These are phyloP conservation scores for Oophaga sylvatica DNA, from an alignment of 2,797 vertebrate species.

Conservation along the genomic window DNA sequence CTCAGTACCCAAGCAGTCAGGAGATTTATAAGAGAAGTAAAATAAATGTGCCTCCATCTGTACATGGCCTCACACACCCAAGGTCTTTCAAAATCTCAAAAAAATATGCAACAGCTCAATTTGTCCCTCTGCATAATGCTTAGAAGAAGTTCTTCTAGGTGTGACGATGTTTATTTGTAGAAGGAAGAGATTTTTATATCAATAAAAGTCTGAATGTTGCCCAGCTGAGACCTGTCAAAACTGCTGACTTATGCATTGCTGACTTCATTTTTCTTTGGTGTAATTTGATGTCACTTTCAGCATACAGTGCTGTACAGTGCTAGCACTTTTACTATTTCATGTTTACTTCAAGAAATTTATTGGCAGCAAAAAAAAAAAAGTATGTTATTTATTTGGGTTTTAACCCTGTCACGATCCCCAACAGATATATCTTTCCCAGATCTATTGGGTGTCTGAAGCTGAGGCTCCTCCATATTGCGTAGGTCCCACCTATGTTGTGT, in stretches of 20 bases:
- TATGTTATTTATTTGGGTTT: background rate
- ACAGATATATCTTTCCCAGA: background rate
- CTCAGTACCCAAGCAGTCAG: background rate
- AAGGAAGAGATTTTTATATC: slow-evolving; percentile 36
- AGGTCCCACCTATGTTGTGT: too few relatives aligned
- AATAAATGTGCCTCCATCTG: slow-evolving; percentile 23
- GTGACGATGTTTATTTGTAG: slow-evolving; percentile 47
- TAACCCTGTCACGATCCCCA: background rate
- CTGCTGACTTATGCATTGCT: slow-evolving; percentile 23
- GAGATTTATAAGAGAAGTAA: slow-evolving; percentile 1
- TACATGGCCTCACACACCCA: background rate
- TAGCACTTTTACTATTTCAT: background rate
- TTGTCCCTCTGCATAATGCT: slow-evolving; percentile 38
- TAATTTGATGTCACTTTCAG: slow-evolving; percentile 30
- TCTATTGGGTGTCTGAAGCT: too few relatives aligned
- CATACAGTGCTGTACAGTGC: background rate
- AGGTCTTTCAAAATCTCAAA: slow-evolving; percentile 10
- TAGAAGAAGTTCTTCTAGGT: slow-evolving; percentile 44
- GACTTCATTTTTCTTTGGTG: slow-evolving; percentile 39
- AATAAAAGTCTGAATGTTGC: slow-evolving; percentile 24
- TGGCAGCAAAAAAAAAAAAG: background rate
- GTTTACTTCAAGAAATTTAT: background rate
- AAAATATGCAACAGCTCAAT: slow-evolving; percentile 26
- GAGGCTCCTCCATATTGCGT: too few relatives aligned
- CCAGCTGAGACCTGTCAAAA: slow-evolving; percentile 44